phyloP scores from a whole-genome alignment of 2,113 vertebrate species.

The Malaclemys terrapin region DNA sequence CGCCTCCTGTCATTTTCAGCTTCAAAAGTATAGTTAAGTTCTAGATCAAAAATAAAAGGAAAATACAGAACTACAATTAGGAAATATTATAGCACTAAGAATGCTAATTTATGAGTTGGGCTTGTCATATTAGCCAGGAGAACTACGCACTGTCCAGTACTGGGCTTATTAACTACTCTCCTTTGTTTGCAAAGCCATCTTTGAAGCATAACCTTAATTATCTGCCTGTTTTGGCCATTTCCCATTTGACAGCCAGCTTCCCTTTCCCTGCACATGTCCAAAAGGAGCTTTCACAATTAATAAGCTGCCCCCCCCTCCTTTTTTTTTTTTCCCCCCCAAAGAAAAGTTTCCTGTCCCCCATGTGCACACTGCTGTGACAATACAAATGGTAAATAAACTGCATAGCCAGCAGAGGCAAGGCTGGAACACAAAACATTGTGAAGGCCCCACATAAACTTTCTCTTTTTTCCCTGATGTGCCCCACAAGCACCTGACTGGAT shows the following conservation, averaged over 20 bases:
- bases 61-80: background rate
- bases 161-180: background rate
- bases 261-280: accelerated
- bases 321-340: background rate
- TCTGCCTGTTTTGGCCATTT: background rate
- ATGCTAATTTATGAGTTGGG: background rate
- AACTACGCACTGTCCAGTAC: background rate
- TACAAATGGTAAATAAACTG: background rate
- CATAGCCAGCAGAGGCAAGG: slow-evolving; percentile 28
- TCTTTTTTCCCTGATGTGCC: accelerated
- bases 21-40: slow-evolving; percentile 85
- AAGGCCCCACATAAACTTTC: background rate
- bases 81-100: background rate
- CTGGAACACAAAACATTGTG: background rate
- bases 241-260: background rate
- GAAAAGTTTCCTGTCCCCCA: accelerated
- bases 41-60: slow-evolving; percentile 72
- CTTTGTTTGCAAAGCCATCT: background rate
- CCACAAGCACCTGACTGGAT: background rate
- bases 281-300: background rate
- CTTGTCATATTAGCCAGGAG: background rate
- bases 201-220: background rate
- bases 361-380: background rate
- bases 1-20: slow-evolving; percentile 87
- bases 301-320: too few species aligned